Base-by-base conservation (phyloP, 1,140 invertebrate genomes). In the Anoplophora glabripennis region DNA sequence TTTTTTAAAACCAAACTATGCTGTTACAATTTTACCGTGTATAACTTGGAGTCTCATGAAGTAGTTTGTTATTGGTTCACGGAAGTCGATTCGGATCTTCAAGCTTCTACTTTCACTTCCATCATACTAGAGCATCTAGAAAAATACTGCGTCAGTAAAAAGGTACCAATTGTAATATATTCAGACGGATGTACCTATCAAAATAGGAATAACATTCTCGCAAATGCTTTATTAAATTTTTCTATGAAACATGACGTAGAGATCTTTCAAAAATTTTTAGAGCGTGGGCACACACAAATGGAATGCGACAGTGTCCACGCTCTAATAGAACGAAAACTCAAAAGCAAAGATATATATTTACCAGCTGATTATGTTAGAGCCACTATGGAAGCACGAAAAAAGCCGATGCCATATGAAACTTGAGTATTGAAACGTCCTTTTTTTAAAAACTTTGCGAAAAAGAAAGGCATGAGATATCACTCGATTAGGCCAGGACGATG, bases 231-330 rank as follows among this genome's bases (percentile, higher is more conserved):
- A 14, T 51, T 52, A 10, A 47, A 59, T 41, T 66, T 72, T 44
- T 64, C 71, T 15, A 48, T 46, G 15, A 65, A 59, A 49, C 60
- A 56, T 17, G 61, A 71, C 5, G 62, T 73, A 17, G 64, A 45
- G 1, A 72, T 78, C 52, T 63, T 53, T 15, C 76, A 78, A 60
- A 78, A 77, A 59, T 77, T 64, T 63, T 57, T 78, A n/a, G 72
- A 74, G 62, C 60, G 57, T 14, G 76, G 76, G 8, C 76, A 78
- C 53, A 77, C 74, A 18, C 75, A 76, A 51, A 78, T 77, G 72
- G 75, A 78, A 49, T 68, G 66, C 49, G 76, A 79, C 59, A 67
- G 64, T 7, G 68, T 77, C 3, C 75, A 78, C 57, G 60, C 40
- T 41, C 42, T 59, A n/a, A 69, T 72, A 9, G 64, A 61, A 41